phyloP scores from a whole-genome alignment of 35 echinoderm and acorn worm genomes.

The Holothuria glaberrima region DNA sequence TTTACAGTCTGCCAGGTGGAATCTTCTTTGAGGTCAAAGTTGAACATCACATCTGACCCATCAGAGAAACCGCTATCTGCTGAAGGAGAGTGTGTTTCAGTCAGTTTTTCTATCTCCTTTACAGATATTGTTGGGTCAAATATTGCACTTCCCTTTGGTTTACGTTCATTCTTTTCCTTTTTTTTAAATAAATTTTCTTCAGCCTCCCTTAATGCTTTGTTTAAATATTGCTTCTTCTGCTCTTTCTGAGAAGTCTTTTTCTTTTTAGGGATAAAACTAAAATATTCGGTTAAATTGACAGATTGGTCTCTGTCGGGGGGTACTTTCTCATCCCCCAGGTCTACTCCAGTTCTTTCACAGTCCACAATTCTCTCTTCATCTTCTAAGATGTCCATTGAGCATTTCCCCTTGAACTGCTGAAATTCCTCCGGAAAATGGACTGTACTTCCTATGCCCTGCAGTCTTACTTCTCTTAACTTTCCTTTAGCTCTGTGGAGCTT shows the following conservation, averaged over 20 bases:
- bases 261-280: background rate
- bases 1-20: background rate
- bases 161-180: background rate
- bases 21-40: background rate
- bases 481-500: no score
- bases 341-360: background rate
- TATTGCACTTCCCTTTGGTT: slow-evolving; percentile 1
- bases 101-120: background rate
- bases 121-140: slow-evolving; percentile 12
- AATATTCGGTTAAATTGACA: background rate
- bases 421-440: no score
- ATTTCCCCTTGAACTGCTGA: no score
- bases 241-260: background rate
- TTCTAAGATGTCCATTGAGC: background rate
- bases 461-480: no score
- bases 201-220: background rate
- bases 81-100: background rate
- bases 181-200: background rate
- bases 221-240: background rate
- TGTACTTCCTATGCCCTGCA: no score
- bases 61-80: slow-evolving; percentile 29
- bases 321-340: background rate
- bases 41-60: background rate
- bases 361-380: background rate
- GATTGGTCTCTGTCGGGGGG: background rate